Evolutionary conservation across 1,140 invertebrate genomes (phyloP), one percentile per base, ranked within the genome.

Genomic region (Rhizoglyphus robini): DNA sequence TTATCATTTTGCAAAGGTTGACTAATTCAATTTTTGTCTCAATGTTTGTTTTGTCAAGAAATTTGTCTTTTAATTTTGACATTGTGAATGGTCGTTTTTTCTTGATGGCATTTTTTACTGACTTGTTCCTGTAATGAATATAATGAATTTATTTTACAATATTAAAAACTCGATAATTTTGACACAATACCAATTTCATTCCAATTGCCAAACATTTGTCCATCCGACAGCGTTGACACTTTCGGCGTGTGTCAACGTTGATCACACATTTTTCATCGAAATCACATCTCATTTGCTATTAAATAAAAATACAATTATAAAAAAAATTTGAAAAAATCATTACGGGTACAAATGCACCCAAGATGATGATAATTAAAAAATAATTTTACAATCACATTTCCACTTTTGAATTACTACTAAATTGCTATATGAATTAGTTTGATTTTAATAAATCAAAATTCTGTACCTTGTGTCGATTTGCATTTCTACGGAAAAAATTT

Each of bases 161-260:
- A 8, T 27, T 54, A 27, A 54, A 8, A 8, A 54, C 23, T 54
- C 23, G 23, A 27, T 8, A 54, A 27, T 54, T 54, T 11, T 11
- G 36, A 41, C 18, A 8, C 8, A 25, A 15, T 54, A 54, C 51
- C 51, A 54, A 32, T 54, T 54, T 54, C 51, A 54, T 54, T 25
- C 51, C 51, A 54, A 63, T 41, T 18, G 29, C 13, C 2, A 63
- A 25, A 48, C 61, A 63, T 63, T 63, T 63, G 3, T 57, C 41
- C 61, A 63, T 1, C 18, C 61, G 61, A 48, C 61, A 63, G 13
- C 25, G 5, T 23, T 20, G 41, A 32, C 61, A 63, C 4, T 32
- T 38, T 49, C 34, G 29, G 5, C 61, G 29, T 4, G 34, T 63
- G 18, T 15, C 2, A 57, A 8, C 20, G 23, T 47, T 30, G 29